Conservation (phyloP, 2,797 vertebrate species). For the Coccyzus lansbergi region DNA sequence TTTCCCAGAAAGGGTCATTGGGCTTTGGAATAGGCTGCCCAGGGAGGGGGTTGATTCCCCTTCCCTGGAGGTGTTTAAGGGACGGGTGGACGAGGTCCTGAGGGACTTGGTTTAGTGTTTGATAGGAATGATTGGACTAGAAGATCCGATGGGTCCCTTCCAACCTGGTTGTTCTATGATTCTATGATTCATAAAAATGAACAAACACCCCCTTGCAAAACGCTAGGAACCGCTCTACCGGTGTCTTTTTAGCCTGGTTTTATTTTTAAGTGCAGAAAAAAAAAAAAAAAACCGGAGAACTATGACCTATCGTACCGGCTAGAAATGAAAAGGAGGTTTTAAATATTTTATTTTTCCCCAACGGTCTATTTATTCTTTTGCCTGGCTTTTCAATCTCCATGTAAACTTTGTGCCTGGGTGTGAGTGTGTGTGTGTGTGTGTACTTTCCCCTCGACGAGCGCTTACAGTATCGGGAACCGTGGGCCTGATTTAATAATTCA, state of each 20-base stretch:
- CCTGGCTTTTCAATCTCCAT: neutral
- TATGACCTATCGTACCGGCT: neutral
- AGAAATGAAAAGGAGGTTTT: neutral
- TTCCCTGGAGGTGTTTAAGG: too few relatives aligned
- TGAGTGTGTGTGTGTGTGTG: neutral
- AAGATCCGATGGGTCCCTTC: too few relatives aligned
- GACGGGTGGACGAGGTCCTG: too few relatives aligned
- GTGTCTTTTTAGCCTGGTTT: neutral
- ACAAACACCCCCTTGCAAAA: neutral
- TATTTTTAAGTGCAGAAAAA: neutral
- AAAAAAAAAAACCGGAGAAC: neutral
- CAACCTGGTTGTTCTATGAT: too few relatives aligned
- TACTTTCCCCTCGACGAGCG: neutral
- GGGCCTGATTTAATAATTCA: conserved; percentile 6
- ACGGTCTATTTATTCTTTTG: neutral
- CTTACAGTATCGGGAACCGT: neutral
- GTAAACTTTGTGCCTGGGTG: neutral
- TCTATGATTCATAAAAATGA: neutral
- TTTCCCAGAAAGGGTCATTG: too few relatives aligned
- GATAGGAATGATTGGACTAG: too few relatives aligned
- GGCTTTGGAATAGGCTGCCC: too few relatives aligned
- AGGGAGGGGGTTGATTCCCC: too few relatives aligned
- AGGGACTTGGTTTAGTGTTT: too few relatives aligned
- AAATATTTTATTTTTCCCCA: conserved; percentile 2
- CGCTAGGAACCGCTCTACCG: accelerated